Evolutionary conservation across 2,888 invertebrate species (phyloP).

Genomic region (Autographa gamma): DNA sequence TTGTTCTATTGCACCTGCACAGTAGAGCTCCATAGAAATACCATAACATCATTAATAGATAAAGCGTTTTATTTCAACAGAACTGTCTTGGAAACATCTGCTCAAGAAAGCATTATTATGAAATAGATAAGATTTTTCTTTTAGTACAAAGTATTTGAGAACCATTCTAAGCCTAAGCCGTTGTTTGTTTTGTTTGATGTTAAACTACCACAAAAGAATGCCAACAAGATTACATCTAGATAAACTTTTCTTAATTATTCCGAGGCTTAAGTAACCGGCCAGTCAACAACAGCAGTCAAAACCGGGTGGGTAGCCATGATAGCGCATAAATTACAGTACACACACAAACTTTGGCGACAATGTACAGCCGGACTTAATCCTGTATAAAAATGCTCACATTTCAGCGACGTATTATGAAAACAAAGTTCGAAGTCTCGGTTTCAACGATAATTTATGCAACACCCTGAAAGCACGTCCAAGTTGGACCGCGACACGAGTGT

Average conservation of each 20-base stretch:
- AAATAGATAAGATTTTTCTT: constrained; percentile 21
- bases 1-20: constrained; percentile 42
- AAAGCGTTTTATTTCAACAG: constrained; percentile 19
- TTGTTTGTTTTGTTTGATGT: constrained; percentile 25
- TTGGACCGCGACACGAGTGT: constrained; percentile 39
- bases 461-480: constrained; percentile 49
- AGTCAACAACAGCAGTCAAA: constrained; percentile 34
- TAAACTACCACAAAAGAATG: constrained; percentile 47
- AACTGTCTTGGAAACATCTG: constrained; percentile 26
- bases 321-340: constrained; percentile 65
- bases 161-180: constrained; percentile 38
- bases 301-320: constrained; percentile 57
- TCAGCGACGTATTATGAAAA: constrained; percentile 35
- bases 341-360: constrained; percentile 38
- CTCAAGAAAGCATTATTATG: constrained; percentile 11
- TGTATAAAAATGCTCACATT: constrained; percentile 42
- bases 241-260: constrained; percentile 48
- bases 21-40: constrained; percentile 9
- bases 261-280: constrained; percentile 21
- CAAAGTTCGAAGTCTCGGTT: constrained; percentile 40
- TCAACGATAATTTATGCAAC: constrained; percentile 59
- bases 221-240: constrained; percentile 38
- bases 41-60: constrained; percentile 11
- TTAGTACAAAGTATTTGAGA: constrained; percentile 20
- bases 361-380: constrained; percentile 43